Evolutionary conservation across 2,888 invertebrate species (phyloP).

Genomic region (Cryptocephalus moraei): DNA sequence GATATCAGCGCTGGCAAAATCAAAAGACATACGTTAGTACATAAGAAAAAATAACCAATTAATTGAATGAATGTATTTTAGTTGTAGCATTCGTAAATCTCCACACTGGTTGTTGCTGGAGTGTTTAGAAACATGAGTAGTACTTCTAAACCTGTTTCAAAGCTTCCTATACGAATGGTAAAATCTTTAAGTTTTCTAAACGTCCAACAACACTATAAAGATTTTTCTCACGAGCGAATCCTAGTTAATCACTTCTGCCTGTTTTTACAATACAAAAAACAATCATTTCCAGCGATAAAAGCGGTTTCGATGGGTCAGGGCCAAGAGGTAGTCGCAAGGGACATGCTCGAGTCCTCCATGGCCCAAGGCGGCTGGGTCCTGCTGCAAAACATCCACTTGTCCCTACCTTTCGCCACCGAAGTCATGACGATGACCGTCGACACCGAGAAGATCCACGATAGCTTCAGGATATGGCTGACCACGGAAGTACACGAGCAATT

Average conservation of each 20-base stretch:
- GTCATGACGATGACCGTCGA: conserved; percentile 82
- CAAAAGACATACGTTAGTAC: conserved; percentile 70
- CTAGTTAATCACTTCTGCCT: neutral
- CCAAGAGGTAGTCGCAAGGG: conserved; percentile 55
- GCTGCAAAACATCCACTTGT: conserved; percentile 92
- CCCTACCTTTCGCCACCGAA: conserved; percentile 87
- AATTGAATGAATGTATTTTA: too few species aligned
- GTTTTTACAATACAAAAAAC: neutral
- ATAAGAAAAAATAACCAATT: too few species aligned
- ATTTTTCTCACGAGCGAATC: too few species aligned
- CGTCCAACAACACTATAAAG: too few species aligned
- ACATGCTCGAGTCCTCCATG: conserved; percentile 36
- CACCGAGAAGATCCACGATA: conserved; percentile 70
- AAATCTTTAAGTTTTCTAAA: too few species aligned
- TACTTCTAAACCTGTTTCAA: neutral
- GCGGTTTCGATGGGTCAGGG: conserved; percentile 98
- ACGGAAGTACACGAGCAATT: conserved; percentile 90
- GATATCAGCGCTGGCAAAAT: conserved; percentile 77
- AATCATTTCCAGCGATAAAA: conserved; percentile 49
- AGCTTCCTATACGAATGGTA: too few species aligned
- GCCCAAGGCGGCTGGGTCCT: conserved; percentile 81
- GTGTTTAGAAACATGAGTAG: too few species aligned
- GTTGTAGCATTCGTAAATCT: too few species aligned
- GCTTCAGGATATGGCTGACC: conserved; percentile 82
- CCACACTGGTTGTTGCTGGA: too few species aligned